Evolutionary conservation across 2,888 invertebrate species (phyloP).

Genomic region (Odontocerum albicorne): DNA sequence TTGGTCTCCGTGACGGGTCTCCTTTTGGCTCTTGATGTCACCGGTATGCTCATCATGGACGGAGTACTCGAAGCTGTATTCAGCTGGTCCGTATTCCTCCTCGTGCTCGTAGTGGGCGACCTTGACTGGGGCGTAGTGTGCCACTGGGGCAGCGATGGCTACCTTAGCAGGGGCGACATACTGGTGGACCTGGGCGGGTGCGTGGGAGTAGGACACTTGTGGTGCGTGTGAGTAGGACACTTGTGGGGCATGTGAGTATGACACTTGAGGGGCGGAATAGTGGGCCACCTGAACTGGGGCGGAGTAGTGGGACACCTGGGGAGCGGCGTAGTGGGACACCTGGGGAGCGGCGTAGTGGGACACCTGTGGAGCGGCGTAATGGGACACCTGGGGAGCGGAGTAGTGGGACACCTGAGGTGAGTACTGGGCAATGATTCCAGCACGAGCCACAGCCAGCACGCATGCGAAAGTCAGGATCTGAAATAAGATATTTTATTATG

Average conservation of each 20-base stretch:
- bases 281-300: slow-evolving; percentile 22
- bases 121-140: slow-evolving; percentile 31
- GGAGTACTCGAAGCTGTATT: slow-evolving; percentile 43
- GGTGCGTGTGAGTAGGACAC: slow-evolving; percentile 2
- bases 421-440: slow-evolving; percentile 10
- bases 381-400: slow-evolving; percentile 17
- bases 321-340: slow-evolving; percentile 16
- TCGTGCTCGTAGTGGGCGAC: slow-evolving; percentile 21
- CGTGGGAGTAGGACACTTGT: slow-evolving; percentile 20
- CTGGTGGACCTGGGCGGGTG: slow-evolving; percentile 32
- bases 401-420: slow-evolving; percentile 1
- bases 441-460: slow-evolving; percentile 16
- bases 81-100: slow-evolving; percentile 25
- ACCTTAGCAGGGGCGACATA: slow-evolving; percentile 17
- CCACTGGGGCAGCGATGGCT: slow-evolving; percentile 21
- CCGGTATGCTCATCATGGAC: slow-evolving; percentile 52
- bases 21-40: slow-evolving; percentile 54
- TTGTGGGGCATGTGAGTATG: too few species aligned
- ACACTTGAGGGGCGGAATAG: slow-evolving; percentile 23
- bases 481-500: too few species aligned
- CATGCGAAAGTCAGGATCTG: slow-evolving; percentile 20
- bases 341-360: slow-evolving; percentile 26
- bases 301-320: slow-evolving; percentile 5
- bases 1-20: slow-evolving; percentile 49
- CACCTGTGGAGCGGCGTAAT: slow-evolving; percentile 23